Evolutionary conservation across 2,888 invertebrate genomes (phyloP).

Genomic region (Eremobia ochroleuca): DNA sequence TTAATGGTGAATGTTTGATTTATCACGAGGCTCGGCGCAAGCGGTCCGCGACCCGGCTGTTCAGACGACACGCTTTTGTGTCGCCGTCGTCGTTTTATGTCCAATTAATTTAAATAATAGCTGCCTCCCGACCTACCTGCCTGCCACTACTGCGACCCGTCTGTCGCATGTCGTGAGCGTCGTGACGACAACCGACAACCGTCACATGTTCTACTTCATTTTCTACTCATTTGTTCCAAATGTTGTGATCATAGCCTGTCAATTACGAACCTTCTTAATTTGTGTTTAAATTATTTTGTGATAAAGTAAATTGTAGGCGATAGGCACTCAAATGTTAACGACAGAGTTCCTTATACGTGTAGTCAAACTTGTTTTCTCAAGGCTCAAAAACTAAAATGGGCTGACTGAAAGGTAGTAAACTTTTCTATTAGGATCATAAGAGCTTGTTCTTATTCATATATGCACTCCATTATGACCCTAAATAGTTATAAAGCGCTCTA

Average conservation of each 20-base stretch:
- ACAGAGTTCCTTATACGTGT: slow-evolving; percentile 25
- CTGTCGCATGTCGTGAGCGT: slow-evolving; percentile 71
- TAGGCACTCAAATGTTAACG: slow-evolving; percentile 26
- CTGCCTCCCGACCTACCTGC: slow-evolving; percentile 86
- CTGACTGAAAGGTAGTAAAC: slow-evolving; percentile 35
- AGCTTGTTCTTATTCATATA: slow-evolving; percentile 75
- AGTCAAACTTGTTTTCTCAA: slow-evolving; percentile 51
- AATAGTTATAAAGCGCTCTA: slow-evolving; percentile 81
- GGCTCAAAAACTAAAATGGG: slow-evolving; percentile 47
- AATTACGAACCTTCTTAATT: slow-evolving; percentile 18
- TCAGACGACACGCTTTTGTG: slow-evolving; percentile 82
- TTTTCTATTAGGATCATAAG: slow-evolving; percentile 51
- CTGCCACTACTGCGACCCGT: slow-evolving; percentile 80
- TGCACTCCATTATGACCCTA: slow-evolving; percentile 75
- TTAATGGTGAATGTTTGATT: slow-evolving; percentile 74
- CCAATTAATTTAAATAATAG: slow-evolving; percentile 90
- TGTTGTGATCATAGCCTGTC: slow-evolving; percentile 34
- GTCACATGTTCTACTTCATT: slow-evolving; percentile 47
- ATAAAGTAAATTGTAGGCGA: slow-evolving; percentile 24
- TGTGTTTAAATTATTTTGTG: neutral
- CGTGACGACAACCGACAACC: slow-evolving; percentile 59
- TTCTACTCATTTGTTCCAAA: slow-evolving; percentile 47
- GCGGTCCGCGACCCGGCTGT: slow-evolving; percentile 76
- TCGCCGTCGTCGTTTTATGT: slow-evolving; percentile 86
- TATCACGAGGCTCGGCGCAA: slow-evolving; percentile 68